Evolutionary conservation across 2,113 vertebrate genomes (phyloP).

Genomic region (Apus apus): DNA sequence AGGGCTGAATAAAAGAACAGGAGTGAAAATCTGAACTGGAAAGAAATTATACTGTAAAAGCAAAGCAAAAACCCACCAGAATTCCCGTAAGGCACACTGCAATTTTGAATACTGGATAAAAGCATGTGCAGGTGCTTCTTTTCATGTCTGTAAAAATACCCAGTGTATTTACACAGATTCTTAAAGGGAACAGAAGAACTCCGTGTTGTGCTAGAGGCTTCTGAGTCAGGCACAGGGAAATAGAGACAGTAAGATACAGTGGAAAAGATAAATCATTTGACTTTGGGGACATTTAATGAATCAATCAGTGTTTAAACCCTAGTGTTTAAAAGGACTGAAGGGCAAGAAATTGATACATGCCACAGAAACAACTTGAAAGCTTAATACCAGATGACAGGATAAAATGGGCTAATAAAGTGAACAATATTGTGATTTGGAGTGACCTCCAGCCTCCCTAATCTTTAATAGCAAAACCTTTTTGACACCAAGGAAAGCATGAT

Average conservation of each 20-base stretch:
- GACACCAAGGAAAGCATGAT: constrained; percentile 41
- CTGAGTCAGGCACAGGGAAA: not conserved
- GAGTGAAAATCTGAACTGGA: not conserved
- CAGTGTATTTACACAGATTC: not conserved
- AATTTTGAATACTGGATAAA: not conserved
- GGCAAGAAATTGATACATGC: not conserved
- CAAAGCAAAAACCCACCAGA: not conserved
- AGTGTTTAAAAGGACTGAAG: not conserved
- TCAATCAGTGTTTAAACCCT: constrained; percentile 5
- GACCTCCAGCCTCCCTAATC: constrained; percentile 12
- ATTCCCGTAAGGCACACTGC: not conserved
- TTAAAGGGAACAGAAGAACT: not conserved
- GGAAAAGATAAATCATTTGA: not conserved
- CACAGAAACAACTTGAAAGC: not conserved
- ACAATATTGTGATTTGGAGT: not conserved
- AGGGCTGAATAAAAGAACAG: not conserved
- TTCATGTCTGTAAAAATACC: not conserved
- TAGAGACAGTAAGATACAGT: not conserved
- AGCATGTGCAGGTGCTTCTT: not conserved
- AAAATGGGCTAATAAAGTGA: constrained; percentile 9
- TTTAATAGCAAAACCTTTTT: not conserved
- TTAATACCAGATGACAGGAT: not conserved
- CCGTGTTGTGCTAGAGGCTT: not conserved
- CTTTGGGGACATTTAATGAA: constrained; percentile 16
- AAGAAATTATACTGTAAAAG: not conserved